Evolutionary conservation across 2,797 vertebrate species (phyloP).

Genomic region (Notolepis coatsorum): DNA sequence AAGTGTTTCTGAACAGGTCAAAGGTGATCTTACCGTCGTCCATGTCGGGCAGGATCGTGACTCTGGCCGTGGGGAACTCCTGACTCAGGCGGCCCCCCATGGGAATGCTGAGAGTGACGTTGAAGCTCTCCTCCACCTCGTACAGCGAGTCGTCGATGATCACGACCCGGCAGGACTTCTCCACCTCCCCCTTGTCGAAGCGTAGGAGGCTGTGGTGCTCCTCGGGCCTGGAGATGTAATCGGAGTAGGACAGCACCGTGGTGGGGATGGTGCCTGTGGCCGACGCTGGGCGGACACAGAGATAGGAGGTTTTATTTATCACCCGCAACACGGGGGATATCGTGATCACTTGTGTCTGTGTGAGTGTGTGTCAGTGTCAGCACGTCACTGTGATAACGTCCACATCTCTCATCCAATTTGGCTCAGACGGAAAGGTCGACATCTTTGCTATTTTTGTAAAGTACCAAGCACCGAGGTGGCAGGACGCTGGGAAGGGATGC

Average conservation of each 20-base stretch:
- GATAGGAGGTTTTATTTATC: slow-evolving; percentile 2
- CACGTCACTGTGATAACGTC: too few relatives aligned
- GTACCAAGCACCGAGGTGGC: too few relatives aligned
- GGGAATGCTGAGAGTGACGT: slow-evolving; percentile 90
- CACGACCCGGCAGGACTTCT: slow-evolving; percentile 88
- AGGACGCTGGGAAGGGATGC: too few relatives aligned
- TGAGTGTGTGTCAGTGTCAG: too few relatives aligned
- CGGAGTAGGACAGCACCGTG: slow-evolving; percentile 93
- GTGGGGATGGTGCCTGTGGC: slow-evolving; percentile 91
- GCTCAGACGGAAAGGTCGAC: too few relatives aligned
- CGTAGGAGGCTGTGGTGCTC: slow-evolving; percentile 91
- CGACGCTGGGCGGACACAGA: slow-evolving; percentile 52
- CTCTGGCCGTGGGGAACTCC: slow-evolving; percentile 80
- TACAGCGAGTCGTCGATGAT: slow-evolving; percentile 96
- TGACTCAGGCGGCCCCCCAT: slow-evolving; percentile 91
- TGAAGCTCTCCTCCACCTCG: slow-evolving; percentile 91
- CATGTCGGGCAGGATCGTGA: slow-evolving; percentile 89
- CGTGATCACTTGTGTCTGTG: too few relatives aligned
- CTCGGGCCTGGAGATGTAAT: slow-evolving; percentile 94
- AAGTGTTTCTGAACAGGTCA: too few relatives aligned
- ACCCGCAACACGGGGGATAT: too few relatives aligned
- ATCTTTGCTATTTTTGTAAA: too few relatives aligned
- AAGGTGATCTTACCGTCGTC: slow-evolving; percentile 89
- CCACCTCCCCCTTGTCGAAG: slow-evolving; percentile 89
- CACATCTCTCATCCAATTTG: too few relatives aligned